Conservation (phyloP, 2,797 vertebrate genomes). For the Gephyroberyx darwinii region DNA sequence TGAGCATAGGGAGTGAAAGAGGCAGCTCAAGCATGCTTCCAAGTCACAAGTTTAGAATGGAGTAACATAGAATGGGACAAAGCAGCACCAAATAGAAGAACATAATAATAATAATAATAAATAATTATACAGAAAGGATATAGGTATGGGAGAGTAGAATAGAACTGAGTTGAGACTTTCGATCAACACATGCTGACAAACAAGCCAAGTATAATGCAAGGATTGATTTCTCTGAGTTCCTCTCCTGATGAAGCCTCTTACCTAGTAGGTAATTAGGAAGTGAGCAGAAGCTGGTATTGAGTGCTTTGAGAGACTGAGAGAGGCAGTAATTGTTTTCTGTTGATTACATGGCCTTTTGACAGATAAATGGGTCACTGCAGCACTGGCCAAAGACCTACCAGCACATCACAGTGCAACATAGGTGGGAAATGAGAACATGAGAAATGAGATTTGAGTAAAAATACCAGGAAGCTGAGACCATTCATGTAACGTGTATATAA, state of each 20-base stretch:
- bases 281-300: slow-evolving; percentile 71
- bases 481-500: slow-evolving; percentile 3
- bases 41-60: slow-evolving; percentile 10
- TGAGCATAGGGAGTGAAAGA: neutral
- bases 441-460: neutral
- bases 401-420: neutral
- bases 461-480: neutral
- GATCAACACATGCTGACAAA: slow-evolving; percentile 61
- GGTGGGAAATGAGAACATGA: neutral
- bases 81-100: neutral
- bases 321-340: slow-evolving; percentile 73
- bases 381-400: slow-evolving; percentile 47
- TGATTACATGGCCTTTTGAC: slow-evolving; percentile 71
- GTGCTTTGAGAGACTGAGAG: slow-evolving; percentile 53
- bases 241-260: slow-evolving; percentile 67
- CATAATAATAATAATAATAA: too few relatives aligned
- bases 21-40: slow-evolving; percentile 1
- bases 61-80: neutral
- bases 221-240: slow-evolving; percentile 68
- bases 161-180: slow-evolving; percentile 37
- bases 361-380: slow-evolving; percentile 61
- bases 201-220: slow-evolving; percentile 59
- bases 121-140: neutral
- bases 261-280: slow-evolving; percentile 74
- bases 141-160: slow-evolving; percentile 21